A percentile compares a stretch with the other conserved stretches of the same genome.
Conservation (phyloP, 2,113 vertebrate genomes). For the Suncus etruscus region DNA sequence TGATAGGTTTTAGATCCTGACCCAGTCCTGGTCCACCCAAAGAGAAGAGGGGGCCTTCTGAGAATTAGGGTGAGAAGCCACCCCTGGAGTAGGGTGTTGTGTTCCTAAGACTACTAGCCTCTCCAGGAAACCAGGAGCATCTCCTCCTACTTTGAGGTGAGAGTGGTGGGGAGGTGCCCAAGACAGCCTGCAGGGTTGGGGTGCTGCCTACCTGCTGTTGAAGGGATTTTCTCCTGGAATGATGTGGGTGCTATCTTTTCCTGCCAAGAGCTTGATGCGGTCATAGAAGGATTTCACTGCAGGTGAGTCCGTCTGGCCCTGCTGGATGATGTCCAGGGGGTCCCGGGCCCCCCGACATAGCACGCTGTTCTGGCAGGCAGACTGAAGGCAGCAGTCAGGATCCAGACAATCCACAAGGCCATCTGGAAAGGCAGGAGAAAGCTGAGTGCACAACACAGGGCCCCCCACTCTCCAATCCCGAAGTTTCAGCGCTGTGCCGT, state of each 20-base stretch:
- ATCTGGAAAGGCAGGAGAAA: constrained; percentile 88
- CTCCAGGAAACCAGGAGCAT: too few relatives aligned
- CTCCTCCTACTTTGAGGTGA: too few relatives aligned
- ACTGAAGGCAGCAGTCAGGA: constrained; percentile 98
- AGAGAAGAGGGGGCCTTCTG: not conserved
- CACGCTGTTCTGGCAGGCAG: constrained; percentile 96
- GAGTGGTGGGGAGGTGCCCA: too few relatives aligned
- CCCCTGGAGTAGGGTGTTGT: not conserved
- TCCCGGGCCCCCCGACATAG: constrained; percentile 97
- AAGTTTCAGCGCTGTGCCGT: too few relatives aligned
- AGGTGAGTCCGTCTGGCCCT: constrained; percentile 90
- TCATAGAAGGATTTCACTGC: constrained; percentile 97
- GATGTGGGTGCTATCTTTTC: constrained; percentile 97
- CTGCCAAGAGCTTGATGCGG: constrained; percentile 96
- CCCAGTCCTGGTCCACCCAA: not conserved
- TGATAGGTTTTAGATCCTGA: too few relatives aligned
- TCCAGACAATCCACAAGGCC: constrained; percentile 98
- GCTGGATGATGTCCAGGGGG: constrained; percentile 96
- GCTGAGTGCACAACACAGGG: not conserved
- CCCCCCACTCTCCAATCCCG: too few relatives aligned
- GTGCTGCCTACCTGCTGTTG: constrained; percentile 92
- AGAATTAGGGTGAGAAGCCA: not conserved
- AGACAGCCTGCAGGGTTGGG: too few relatives aligned
- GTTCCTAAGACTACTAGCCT: too few relatives aligned
- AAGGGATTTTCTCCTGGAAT: constrained; percentile 98